Evolutionary conservation across 2,888 invertebrate species (phyloP).

Genomic region (Nephrotoma appendiculata): DNA sequence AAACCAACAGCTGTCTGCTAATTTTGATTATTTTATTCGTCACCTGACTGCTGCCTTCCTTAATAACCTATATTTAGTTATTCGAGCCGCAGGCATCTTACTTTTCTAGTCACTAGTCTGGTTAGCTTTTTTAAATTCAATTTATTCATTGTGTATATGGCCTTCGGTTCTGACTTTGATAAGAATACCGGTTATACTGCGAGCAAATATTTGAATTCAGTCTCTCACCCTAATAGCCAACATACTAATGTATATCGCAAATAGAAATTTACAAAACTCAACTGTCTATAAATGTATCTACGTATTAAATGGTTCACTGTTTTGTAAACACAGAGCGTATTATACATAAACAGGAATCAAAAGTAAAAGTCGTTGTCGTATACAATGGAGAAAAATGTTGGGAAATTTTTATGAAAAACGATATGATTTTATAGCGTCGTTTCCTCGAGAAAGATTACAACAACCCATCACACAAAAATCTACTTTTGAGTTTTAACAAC

Average conservation of each 20-base stretch:
- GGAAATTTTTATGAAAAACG: not conserved
- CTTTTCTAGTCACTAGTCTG: too few relatives aligned
- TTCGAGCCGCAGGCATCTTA: too few relatives aligned
- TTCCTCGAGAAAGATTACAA: not conserved
- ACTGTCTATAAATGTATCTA: not conserved
- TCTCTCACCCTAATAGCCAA: not conserved
- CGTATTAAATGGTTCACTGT: not conserved
- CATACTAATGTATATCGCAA: not conserved
- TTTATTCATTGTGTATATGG: too few relatives aligned
- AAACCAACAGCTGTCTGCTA: too few relatives aligned
- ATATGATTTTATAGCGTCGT: not conserved
- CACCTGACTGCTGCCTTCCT: too few relatives aligned
- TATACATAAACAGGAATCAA: not conserved
- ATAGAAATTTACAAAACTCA: not conserved
- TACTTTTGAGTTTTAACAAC: not conserved
- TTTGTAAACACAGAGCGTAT: not conserved
- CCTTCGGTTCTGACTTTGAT: too few relatives aligned
- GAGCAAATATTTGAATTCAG: not conserved
- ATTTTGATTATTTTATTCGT: too few relatives aligned
- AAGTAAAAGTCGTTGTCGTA: not conserved
- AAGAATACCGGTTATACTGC: too few relatives aligned
- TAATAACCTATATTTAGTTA: too few relatives aligned
- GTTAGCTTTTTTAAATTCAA: too few relatives aligned
- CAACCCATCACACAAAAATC: not conserved
- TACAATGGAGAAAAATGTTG: not conserved